Conservation (phyloP, 2,797 vertebrate species). For the Loriculus beryllinus region DNA sequence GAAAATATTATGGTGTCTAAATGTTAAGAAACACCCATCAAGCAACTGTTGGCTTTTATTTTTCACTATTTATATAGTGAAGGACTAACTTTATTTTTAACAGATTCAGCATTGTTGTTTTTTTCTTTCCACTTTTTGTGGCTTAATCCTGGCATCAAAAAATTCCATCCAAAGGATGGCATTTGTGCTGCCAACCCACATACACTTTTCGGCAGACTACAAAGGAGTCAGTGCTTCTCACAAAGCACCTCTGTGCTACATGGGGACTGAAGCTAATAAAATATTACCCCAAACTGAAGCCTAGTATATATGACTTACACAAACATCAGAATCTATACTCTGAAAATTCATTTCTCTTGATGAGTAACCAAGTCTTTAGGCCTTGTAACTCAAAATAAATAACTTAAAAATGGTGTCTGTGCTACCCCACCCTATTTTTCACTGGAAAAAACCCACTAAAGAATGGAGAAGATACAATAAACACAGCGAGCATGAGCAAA, state of each 20-base stretch:
- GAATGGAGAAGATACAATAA: background rate
- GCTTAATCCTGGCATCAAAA: conserved; percentile 5
- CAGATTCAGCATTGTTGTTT: background rate
- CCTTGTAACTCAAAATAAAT: background rate
- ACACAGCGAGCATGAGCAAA: background rate
- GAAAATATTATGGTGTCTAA: background rate
- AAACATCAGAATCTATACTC: background rate
- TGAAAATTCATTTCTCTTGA: background rate
- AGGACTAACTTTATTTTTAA: background rate
- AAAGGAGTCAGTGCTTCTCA: background rate
- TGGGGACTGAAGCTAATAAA: background rate
- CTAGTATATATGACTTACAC: background rate
- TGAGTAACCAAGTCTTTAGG: background rate
- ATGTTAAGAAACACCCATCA: background rate
- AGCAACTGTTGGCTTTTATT: background rate
- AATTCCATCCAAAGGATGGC: background rate
- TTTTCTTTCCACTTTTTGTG: background rate
- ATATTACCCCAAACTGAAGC: background rate
- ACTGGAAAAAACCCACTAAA: background rate
- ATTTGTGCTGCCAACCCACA: background rate
- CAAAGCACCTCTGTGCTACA: conserved; percentile 1
- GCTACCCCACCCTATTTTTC: background rate
- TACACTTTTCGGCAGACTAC: background rate
- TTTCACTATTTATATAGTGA: background rate
- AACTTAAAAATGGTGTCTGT: background rate